Evolutionary conservation across 1,140 invertebrate genomes (phyloP).

Genomic region (Pseudomyrmex cubaensis): DNA sequence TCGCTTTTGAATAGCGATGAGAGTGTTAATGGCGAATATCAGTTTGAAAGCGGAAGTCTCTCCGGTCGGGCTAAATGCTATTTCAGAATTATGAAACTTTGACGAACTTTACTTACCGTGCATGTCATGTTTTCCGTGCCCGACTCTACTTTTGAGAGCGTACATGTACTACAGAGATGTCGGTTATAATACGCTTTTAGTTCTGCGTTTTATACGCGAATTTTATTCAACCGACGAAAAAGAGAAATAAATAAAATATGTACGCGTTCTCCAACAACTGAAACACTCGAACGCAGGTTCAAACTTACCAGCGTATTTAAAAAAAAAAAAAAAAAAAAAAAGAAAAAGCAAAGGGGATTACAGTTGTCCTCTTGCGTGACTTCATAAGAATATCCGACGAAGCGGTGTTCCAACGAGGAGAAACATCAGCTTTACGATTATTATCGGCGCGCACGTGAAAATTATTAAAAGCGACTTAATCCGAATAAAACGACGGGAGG

Average conservation of each 20-base stretch:
- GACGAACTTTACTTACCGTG: slow-evolving; percentile 15
- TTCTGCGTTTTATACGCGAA: background rate
- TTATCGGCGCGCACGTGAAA: slow-evolving; percentile 31
- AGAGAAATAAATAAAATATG: background rate
- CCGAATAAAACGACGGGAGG: background rate
- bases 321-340: background rate
- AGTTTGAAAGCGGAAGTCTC: slow-evolving; percentile 31
- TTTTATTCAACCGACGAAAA: background rate
- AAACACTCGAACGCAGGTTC: background rate
- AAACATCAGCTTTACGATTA: slow-evolving; percentile 23
- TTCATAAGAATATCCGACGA: background rate
- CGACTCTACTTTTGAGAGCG: slow-evolving; percentile 5
- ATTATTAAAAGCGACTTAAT: slow-evolving; percentile 48
- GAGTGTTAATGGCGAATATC: slow-evolving; percentile 32
- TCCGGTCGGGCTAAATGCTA: slow-evolving; percentile 1
- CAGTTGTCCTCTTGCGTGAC: background rate
- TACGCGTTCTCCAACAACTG: background rate
- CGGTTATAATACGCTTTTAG: background rate
- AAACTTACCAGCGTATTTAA: background rate
- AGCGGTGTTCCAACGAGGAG: background rate
- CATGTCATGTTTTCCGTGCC: slow-evolving; percentile 21
- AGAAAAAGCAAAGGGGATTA: background rate
- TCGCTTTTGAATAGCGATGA: slow-evolving; percentile 1
- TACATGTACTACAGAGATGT: background rate
- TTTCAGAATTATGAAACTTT: slow-evolving; percentile 38